phyloP scores from a whole-genome alignment of 2,113 vertebrate genomes.

The Prunella himalayana region DNA sequence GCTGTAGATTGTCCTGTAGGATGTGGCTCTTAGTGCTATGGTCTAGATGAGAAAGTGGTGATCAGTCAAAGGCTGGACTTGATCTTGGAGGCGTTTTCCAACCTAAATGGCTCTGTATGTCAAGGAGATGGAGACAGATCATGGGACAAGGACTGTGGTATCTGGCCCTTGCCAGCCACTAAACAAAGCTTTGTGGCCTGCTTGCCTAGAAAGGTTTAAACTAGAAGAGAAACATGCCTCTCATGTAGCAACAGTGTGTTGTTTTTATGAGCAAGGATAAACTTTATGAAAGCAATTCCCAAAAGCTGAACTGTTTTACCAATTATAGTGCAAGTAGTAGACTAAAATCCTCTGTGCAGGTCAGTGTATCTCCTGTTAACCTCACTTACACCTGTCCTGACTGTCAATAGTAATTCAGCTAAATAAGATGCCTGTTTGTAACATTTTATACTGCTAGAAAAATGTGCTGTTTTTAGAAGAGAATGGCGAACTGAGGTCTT shows the following conservation, averaged over 20 bases:
- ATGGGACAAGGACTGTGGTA: rapidly evolving
- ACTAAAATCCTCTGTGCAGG: not conserved
- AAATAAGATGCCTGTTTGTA: not conserved
- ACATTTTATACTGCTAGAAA: not conserved
- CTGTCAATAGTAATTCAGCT: not conserved
- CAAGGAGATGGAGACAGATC: not conserved
- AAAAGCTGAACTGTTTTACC: not conserved
- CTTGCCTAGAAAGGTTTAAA: not conserved
- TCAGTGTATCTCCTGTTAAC: not conserved
- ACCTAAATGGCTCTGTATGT: not conserved
- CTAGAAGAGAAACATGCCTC: not conserved
- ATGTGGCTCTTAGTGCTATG: not conserved
- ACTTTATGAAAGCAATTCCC: not conserved
- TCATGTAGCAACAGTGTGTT: not conserved
- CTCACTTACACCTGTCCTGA: not conserved
- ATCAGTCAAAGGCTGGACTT: not conserved
- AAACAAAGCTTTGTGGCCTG: not conserved
- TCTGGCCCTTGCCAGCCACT: not conserved
- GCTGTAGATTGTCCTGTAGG: not conserved
- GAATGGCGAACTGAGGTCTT: not conserved
- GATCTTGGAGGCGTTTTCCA: not conserved
- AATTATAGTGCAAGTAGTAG: not conserved
- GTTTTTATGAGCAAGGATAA: not conserved
- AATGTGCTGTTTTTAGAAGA: not conserved
- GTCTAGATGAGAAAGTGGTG: not conserved